Percentiles rank a stretch among this genome's conserved stretches.
phyloP scores from a whole-genome alignment of 2,888 invertebrate genomes.

The Galeopsomyia nigrocyanea region DNA sequence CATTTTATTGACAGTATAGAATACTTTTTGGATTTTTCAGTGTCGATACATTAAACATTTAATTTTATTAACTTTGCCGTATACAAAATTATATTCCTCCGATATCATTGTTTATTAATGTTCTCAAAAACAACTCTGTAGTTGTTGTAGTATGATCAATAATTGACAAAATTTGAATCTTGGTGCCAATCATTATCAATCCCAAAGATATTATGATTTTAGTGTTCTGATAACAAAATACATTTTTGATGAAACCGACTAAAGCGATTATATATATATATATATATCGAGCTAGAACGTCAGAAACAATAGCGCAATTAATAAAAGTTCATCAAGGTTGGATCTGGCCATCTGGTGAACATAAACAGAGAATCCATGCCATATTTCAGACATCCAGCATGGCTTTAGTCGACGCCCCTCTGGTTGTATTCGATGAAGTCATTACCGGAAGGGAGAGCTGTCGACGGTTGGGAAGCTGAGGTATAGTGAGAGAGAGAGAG shows the following conservation, averaged over 20 bases:
- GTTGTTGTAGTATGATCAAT: too few species aligned
- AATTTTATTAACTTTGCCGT: too few species aligned
- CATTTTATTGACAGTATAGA: too few species aligned
- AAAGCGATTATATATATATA: conserved; percentile 1
- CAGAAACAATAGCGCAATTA: conserved; percentile 33
- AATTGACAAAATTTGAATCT: too few species aligned
- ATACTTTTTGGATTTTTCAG: too few species aligned
- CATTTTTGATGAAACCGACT: not conserved
- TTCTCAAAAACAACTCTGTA: too few species aligned
- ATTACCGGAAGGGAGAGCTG: conserved; percentile 28
- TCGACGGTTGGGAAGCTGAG: not conserved
- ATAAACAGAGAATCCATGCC: conserved; percentile 31
- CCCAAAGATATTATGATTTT: too few species aligned
- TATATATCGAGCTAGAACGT: not conserved
- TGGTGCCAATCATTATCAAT: too few species aligned
- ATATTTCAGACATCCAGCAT: conserved; percentile 31
- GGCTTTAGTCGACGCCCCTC: not conserved
- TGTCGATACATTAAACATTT: too few species aligned
- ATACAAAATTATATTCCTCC: too few species aligned
- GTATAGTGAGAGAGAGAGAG: not conserved
- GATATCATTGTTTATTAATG: too few species aligned
- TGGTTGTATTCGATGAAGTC: conserved; percentile 33
- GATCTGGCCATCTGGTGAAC: conserved; percentile 14
- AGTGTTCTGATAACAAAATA: too few species aligned
- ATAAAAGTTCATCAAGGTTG: conserved; percentile 40